These are phyloP conservation scores for Oreotrochilus melanogaster DNA, from an alignment of 2,113 vertebrate genomes.

Conservation along the genomic window DNA sequence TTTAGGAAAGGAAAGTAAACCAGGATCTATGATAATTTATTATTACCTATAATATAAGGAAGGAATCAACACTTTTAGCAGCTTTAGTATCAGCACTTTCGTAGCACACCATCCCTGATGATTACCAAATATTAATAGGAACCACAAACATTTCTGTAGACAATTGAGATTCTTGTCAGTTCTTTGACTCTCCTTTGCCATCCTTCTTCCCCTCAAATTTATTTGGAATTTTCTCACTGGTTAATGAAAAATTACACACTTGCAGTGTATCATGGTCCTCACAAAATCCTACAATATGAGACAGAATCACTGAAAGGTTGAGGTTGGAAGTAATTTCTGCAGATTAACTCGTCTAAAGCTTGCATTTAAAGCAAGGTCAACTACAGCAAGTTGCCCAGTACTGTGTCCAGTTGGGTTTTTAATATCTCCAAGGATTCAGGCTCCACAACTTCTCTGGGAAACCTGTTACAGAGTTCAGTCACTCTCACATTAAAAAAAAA, in stretches of 20 bases:
- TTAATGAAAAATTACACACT: background rate
- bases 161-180: too few species aligned
- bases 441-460: background rate
- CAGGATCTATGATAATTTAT: too few species aligned
- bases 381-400: background rate
- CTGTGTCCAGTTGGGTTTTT: too few species aligned
- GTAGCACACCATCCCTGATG: too few species aligned
- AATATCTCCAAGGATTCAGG: background rate
- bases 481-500: background rate
- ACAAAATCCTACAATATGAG: background rate
- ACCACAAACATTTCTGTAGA: too few species aligned
- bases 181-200: too few species aligned
- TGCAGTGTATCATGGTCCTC: background rate
- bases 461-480: fast-evolving
- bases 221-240: background rate
- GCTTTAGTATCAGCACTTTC: too few species aligned
- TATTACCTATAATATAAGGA: too few species aligned
- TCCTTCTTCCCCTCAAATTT: background rate
- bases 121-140: too few species aligned
- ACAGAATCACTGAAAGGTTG: background rate
- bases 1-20: too few species aligned
- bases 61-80: too few species aligned
- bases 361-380: background rate
- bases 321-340: background rate
- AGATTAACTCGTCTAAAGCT: background rate